Evolutionary conservation across 2,888 invertebrate genomes (phyloP), one percentile per base, ranked within the genome.

Genomic region (Chrysolina haemoptera): DNA sequence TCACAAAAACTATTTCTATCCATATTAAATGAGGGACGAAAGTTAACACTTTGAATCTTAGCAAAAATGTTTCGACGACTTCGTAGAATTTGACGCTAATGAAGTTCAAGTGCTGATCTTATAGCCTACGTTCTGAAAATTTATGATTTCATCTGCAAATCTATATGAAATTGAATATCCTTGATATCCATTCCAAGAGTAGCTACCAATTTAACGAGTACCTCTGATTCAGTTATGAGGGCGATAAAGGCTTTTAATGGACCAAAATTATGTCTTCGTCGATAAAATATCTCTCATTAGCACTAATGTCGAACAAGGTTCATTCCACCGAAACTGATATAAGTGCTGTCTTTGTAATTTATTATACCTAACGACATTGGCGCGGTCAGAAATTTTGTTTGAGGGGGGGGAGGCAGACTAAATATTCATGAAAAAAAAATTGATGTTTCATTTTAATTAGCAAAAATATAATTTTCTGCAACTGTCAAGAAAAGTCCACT

Each of bases 281-380:
- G 64, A 46, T 65, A 35, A 46, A 65, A 48, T 50, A 50, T 50
- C 35, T 20, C 50, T 66, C 66, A 66, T 66, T 66, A 50, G 66
- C 66, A 50, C 66, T 50, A 50, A 27, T 40, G 35, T 66, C 5
- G 16, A 50, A 66, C 66, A 66, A 27, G 66, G 27, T 66, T 66
- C 66, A 66, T 66, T 66, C 50, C 48, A 27, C 48, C 50, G 48
- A 35, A 50, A 53, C 20, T 53, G 20, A 53, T 53, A 20, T 20
- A 53, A 20, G 5, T 53, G 53, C 20, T 53, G 18, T 10, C 43
- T 43, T 43, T 14, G 14, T 18, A 11, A 53, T 53, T 53, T 20
- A 53, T 20, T 53, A 53, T 53, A 10, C 20, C 53, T 20, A 53
- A 53, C 53, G 20, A 5, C n/a, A n/a, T n/a, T n/a, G n/a, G n/a